Base-by-base conservation (phyloP, 1,140 invertebrate genomes). In the Euschistus heros region DNA sequence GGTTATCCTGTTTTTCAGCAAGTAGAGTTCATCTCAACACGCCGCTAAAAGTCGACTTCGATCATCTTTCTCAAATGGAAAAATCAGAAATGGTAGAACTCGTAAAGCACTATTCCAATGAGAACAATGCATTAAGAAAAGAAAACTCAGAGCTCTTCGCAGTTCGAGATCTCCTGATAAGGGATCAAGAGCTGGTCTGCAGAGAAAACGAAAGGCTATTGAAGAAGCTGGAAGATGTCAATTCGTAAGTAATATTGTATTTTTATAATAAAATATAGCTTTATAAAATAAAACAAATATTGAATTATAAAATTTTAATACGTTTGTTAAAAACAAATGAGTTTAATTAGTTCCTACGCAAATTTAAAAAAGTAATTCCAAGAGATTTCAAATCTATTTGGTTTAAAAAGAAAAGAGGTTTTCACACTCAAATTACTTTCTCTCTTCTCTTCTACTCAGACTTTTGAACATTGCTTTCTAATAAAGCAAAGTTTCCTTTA, bases 121-220 rank as follows among this genome's bases (percentile, higher is more conserved):
- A 96, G 74, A 96, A 96, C 75, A 86, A 91, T 69, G 85, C 87
- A 0, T 74, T 97, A 13, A 80, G 91, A 62, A 82, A 84, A 47
- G 92, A 96, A 75, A 96, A 96, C 74, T 81, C 85, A 17, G 91
- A 95, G 67, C 77, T 96, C 20, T 92, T 92, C 73, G 78, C 81
- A 2, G 82, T 86, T 0, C 78, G 89, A 62, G 91, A 95, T 70
- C 80, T 86, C 47, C 78, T 94, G 26, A 80, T 92, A 55, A 76
- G 91, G 46, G 93, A 97, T 73, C 92, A 95, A 72, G 92, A 96
- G 74, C 74, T 91, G 6, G 85, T 96, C 14, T 92, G 89, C 71
- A 78, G 89, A 65, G 92, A 97, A 74, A 96, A 96, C 73, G 93
- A 96, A 74, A 77, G 88, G 26, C 77, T 97, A 20, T 74, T 91